These are phyloP conservation scores for Stichodactyla helianthus DNA, from an alignment of 64 coral and sea anemone species.

Conservation along the genomic window DNA sequence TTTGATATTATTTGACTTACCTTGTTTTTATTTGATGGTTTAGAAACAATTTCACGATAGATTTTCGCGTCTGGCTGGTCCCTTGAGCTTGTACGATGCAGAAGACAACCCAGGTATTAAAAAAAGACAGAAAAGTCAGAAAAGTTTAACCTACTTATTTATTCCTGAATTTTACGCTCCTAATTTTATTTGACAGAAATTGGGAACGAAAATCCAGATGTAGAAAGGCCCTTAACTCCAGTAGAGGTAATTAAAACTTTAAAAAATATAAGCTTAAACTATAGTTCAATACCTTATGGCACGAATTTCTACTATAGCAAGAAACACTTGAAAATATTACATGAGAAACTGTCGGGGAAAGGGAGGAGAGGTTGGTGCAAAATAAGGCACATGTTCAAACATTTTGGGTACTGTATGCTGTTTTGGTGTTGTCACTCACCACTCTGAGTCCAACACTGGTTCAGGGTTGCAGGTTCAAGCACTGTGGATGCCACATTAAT, in stretches of 20 bases:
- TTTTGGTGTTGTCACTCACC: too few species aligned
- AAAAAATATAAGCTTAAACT: background rate
- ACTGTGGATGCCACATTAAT: too few species aligned
- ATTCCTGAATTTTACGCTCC: background rate
- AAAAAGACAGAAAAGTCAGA: background rate
- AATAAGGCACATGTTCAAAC: too few species aligned
- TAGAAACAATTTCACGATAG: slow-evolving; percentile 83
- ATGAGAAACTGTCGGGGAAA: too few species aligned
- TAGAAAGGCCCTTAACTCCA: slow-evolving; percentile 86
- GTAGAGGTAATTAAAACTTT: slow-evolving; percentile 43
- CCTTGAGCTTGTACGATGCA: slow-evolving; percentile 72
- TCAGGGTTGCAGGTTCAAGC: too few species aligned
- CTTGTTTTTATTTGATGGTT: background rate
- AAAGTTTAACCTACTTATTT: background rate
- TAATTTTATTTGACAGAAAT: slow-evolving; percentile 45
- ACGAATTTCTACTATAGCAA: too few species aligned
- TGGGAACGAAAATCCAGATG: slow-evolving; percentile 86
- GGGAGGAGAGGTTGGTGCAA: too few species aligned
- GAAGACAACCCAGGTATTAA: slow-evolving; percentile 61
- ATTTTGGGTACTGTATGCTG: too few species aligned
- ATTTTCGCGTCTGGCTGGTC: slow-evolving; percentile 70
- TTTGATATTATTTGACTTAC: background rate
- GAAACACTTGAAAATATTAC: too few species aligned
- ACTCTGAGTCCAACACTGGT: too few species aligned
- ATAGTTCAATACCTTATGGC: too few species aligned